These are phyloP conservation scores for Zoanthus sociatus DNA, from an alignment of 92 coral and sea anemone species.

Conservation along the genomic window DNA sequence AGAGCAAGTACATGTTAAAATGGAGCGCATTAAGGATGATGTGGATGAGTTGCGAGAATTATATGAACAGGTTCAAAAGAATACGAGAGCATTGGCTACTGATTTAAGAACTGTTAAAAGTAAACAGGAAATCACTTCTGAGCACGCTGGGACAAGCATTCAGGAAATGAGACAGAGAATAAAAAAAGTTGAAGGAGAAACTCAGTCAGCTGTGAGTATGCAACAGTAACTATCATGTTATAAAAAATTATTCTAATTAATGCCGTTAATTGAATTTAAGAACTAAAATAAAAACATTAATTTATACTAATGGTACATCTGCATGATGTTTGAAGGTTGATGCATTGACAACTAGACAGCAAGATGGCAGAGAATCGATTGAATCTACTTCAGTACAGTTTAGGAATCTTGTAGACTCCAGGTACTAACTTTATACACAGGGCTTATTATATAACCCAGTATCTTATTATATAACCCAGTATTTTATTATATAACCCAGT, in stretches of 20 bases:
- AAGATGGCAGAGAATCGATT: conserved; percentile 74
- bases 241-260: too few species aligned
- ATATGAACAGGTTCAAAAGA: conserved; percentile 87
- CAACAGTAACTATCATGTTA: neutral
- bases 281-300: neutral
- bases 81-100: conserved; percentile 83
- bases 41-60: conserved; percentile 86
- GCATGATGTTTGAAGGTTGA: conserved; percentile 65
- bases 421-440: conserved; percentile 37
- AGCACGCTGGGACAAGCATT: conserved; percentile 86
- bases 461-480: too few species aligned
- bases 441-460: too few species aligned
- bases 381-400: conserved; percentile 75
- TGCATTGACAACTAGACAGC: conserved; percentile 73
- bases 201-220: conserved; percentile 87
- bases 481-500: too few species aligned
- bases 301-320: neutral
- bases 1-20: conserved; percentile 88
- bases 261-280: neutral
- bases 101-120: conserved; percentile 90
- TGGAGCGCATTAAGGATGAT: conserved; percentile 89
- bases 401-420: conserved; percentile 78
- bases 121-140: conserved; percentile 86
- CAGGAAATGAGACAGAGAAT: conserved; percentile 94
- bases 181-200: conserved; percentile 90